Percentiles rank a stretch among this genome's conserved stretches.
Evolutionary conservation across 2,888 invertebrate genomes (phyloP).

Genomic region (Trissolcus brochymenae): DNA sequence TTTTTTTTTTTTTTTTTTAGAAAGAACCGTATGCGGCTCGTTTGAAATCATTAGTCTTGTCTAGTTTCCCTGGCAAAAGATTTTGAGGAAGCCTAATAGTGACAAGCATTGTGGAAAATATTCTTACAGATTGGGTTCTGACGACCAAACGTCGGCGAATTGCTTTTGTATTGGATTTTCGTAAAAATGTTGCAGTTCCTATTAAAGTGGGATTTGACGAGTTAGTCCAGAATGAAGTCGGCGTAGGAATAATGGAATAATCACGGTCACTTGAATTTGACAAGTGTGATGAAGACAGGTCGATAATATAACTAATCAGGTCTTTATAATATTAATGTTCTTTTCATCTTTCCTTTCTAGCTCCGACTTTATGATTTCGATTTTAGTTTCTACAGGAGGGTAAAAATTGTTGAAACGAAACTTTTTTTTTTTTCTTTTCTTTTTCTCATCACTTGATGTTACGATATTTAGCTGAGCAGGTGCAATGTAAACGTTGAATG

Average conservation of each 20-base stretch:
- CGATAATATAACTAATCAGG: neutral
- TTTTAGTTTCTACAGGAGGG: too few species aligned
- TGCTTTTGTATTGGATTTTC: conserved; percentile 29
- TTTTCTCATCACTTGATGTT: too few species aligned
- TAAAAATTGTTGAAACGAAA: too few species aligned
- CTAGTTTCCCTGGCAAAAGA: conserved; percentile 18
- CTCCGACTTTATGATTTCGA: too few species aligned
- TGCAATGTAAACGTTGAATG: neutral
- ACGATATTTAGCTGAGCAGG: neutral
- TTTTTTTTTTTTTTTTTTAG: conserved; percentile 1
- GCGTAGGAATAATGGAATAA: conserved; percentile 8
- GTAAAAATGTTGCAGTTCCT: conserved; percentile 31
- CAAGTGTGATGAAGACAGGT: conserved; percentile 2
- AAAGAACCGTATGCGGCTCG: conserved; percentile 26
- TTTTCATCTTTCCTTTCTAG: too few species aligned
- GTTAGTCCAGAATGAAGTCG: conserved; percentile 20
- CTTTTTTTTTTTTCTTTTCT: too few species aligned
- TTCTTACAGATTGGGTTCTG: neutral
- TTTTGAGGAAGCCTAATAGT: conserved; percentile 36
- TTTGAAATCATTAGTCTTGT: conserved; percentile 41
- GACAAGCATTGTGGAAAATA: conserved; percentile 39
- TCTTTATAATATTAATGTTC: too few species aligned
- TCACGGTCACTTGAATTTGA: conserved; percentile 30
- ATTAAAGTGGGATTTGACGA: conserved; percentile 35
- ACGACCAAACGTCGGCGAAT: conserved; percentile 20